Conservation (phyloP, 2,888 invertebrate genomes). For the Eumerus sabulonum region DNA sequence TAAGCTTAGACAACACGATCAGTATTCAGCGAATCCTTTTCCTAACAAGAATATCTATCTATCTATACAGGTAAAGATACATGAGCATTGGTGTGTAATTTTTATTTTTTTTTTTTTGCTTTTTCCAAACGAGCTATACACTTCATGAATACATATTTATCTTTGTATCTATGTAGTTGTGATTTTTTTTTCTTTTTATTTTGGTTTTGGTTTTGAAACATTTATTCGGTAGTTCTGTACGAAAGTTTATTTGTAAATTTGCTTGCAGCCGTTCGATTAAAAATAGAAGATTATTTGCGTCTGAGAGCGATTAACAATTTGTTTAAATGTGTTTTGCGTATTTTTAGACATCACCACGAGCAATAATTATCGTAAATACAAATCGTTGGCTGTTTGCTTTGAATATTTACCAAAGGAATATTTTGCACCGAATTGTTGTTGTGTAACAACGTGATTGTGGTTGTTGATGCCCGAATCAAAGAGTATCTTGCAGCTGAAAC, state of each 20-base stretch:
- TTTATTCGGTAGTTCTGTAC: slow-evolving; percentile 1
- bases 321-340: slow-evolving; percentile 51
- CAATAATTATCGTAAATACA: slow-evolving; percentile 43
- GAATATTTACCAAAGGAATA: slow-evolving; percentile 10
- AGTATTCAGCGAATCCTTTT: slow-evolving; percentile 19
- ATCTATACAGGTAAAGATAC: background rate
- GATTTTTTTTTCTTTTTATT: too few species aligned
- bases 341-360: slow-evolving; percentile 49
- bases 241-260: slow-evolving; percentile 16
- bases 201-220: too few species aligned
- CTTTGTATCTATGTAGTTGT: too few species aligned
- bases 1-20: background rate
- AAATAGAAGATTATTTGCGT: slow-evolving; percentile 67
- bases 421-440: slow-evolving; percentile 6
- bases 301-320: slow-evolving; percentile 55
- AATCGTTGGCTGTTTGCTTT: slow-evolving; percentile 22
- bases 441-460: background rate
- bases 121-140: slow-evolving; percentile 3
- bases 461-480: too few species aligned
- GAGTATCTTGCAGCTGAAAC: too few species aligned
- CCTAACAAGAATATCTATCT: slow-evolving; percentile 14
- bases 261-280: slow-evolving; percentile 48
- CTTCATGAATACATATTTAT: too few species aligned
- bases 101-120: too few species aligned
- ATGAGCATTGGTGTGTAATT: slow-evolving; percentile 34